A percentile compares a stretch with the other conserved stretches of the same genome.
Conservation (phyloP, 2,113 vertebrate species). For the Pampusana beccarii region DNA sequence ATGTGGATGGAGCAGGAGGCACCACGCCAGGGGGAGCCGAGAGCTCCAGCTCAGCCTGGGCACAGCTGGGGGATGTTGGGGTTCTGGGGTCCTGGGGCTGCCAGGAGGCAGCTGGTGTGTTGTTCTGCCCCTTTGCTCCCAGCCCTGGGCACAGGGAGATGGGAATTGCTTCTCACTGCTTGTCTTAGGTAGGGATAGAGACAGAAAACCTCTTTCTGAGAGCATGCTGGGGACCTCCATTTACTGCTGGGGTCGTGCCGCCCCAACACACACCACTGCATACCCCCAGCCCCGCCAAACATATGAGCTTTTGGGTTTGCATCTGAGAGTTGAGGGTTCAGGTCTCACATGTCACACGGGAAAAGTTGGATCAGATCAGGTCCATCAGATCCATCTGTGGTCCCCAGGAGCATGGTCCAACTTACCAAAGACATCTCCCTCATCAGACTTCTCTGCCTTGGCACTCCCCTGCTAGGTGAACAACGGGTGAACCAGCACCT, state of each 20-base stretch:
- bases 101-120: background rate
- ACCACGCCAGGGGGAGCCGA: accelerated
- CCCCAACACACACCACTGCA: accelerated
- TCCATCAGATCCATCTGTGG: background rate
- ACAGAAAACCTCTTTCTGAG: background rate
- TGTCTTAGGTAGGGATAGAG: background rate
- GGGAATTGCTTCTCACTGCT: background rate
- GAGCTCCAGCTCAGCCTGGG: background rate
- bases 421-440: background rate
- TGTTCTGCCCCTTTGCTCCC: background rate
- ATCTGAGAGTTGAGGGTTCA: background rate
- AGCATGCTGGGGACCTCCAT: accelerated
- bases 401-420: background rate
- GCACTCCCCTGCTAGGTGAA: too few species aligned
- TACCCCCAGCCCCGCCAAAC: background rate
- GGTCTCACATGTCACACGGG: background rate
- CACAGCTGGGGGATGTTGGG: background rate
- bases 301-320: background rate
- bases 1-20: background rate
- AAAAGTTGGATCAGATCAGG: background rate
- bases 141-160: accelerated
- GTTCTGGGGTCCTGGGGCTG: background rate
- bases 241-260: background rate
- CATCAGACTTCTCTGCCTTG: background rate
- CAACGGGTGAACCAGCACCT: accelerated